phyloP scores from a whole-genome alignment of 1,140 invertebrate genomes.

The Coptotermes formosanus region DNA sequence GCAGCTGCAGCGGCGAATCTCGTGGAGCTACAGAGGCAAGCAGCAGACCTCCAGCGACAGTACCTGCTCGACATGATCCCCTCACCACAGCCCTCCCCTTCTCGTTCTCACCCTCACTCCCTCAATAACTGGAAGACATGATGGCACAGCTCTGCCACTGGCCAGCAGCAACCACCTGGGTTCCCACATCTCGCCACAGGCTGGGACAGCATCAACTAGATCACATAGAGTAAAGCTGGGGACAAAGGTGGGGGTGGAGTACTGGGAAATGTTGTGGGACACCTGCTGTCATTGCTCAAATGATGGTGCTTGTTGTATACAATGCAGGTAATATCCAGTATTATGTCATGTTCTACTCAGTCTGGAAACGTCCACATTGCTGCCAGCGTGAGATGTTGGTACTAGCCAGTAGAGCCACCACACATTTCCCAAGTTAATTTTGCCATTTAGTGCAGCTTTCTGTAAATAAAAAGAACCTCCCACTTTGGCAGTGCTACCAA shows the following conservation, averaged over 20 bases:
- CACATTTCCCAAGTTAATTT: not conserved
- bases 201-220: not conserved
- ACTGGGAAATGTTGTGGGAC: conserved; percentile 2
- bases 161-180: not conserved
- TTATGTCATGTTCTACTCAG: not conserved
- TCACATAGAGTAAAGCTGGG: too few relatives aligned
- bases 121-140: conserved; percentile 35
- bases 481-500: not conserved
- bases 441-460: not conserved
- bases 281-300: not conserved
- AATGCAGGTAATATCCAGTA: not conserved
- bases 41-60: conserved; percentile 88
- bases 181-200: not conserved
- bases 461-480: not conserved
- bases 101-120: conserved; percentile 28
- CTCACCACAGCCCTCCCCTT: conserved; percentile 46
- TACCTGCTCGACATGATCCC: conserved; percentile 96
- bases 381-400: not conserved
- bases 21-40: conserved; percentile 73
- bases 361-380: not conserved
- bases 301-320: not conserved
- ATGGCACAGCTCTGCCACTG: conserved; percentile 8
- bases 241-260: not conserved
- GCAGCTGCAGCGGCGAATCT: conserved; percentile 55
- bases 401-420: not conserved